phyloP scores from a whole-genome alignment of 2,888 invertebrate genomes.

The Zaprionus bogoriensis region DNA sequence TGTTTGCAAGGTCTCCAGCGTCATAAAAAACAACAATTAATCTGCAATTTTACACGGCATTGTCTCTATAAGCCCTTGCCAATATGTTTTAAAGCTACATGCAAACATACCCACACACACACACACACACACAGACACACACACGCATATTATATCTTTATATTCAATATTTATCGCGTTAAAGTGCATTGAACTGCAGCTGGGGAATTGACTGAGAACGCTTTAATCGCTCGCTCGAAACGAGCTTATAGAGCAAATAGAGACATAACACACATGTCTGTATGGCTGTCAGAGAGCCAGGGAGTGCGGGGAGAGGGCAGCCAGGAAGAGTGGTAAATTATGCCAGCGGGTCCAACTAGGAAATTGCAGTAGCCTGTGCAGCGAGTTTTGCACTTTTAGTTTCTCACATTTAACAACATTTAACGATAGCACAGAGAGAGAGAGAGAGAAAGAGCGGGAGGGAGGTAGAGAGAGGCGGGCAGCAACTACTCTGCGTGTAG shows the following conservation, averaged over 20 bases:
- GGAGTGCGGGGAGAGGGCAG: too few relatives aligned
- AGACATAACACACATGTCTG: neutral
- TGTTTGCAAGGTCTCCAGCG: conserved; percentile 19
- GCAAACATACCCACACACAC: neutral
- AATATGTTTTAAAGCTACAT: conserved; percentile 36
- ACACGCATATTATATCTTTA: conserved; percentile 15
- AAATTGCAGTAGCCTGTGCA: conserved; percentile 28
- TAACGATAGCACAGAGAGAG: conserved; percentile 5
- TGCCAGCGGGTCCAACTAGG: conserved; percentile 22
- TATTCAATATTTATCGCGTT: conserved; percentile 51
- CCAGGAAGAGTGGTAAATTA: neutral
- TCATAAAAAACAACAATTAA: conserved; percentile 49
- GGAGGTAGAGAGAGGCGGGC: neutral
- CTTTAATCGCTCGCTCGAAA: conserved; percentile 3
- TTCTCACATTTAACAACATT: conserved; percentile 44
- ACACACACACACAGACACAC: neutral
- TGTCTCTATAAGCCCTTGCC: conserved; percentile 42
- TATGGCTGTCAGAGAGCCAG: neutral
- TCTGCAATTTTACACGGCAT: conserved; percentile 51
- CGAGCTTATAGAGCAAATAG: conserved; percentile 2
- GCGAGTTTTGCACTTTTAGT: conserved; percentile 45
- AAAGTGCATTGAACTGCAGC: conserved; percentile 47
- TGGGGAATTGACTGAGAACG: conserved; percentile 1
- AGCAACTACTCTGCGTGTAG: neutral
- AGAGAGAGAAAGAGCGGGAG: neutral